Percentiles rank a stretch among this genome's conserved stretches.
phyloP scores from a whole-genome alignment of 1,140 invertebrate genomes.

The Drosophila guanche region DNA sequence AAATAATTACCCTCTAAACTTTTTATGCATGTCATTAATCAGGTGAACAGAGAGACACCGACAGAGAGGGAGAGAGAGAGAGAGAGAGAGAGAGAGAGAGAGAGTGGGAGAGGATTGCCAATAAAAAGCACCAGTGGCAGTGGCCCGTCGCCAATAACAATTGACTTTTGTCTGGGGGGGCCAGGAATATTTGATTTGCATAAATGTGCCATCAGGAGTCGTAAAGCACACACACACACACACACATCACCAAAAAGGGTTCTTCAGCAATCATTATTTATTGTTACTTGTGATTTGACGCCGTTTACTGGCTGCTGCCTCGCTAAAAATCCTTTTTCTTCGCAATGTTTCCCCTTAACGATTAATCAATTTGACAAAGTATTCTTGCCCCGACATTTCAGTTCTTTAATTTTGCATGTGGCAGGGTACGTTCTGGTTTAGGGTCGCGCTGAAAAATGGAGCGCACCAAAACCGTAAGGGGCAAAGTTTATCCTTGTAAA shows the following conservation, averaged over 20 bases:
- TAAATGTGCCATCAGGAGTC: constrained; percentile 73
- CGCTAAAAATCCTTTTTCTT: background rate
- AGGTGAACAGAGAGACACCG: background rate
- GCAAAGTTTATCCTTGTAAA: constrained; percentile 34
- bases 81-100: background rate
- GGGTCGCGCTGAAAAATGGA: constrained; percentile 56
- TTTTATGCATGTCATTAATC: constrained; percentile 66
- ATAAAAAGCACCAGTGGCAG: constrained; percentile 53
- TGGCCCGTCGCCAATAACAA: constrained; percentile 51
- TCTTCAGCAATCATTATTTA: constrained; percentile 65
- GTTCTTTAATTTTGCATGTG: constrained; percentile 61
- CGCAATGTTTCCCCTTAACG: constrained; percentile 31
- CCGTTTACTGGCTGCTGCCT: constrained; percentile 47
- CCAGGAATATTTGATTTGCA: constrained; percentile 67
- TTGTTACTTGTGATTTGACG: constrained; percentile 78
- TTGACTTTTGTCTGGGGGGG: constrained; percentile 42
- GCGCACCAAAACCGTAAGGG: constrained; percentile 21
- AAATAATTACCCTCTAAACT: constrained; percentile 70
- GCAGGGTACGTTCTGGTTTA: background rate
- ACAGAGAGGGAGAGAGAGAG: background rate
- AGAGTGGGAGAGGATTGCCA: constrained; percentile 18
- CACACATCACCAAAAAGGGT: constrained; percentile 45
- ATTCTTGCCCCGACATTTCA: constrained; percentile 57
- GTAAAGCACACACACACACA: constrained; percentile 31
- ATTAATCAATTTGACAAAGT: constrained; percentile 81